Evolutionary conservation across 1,140 invertebrate species (phyloP).

Genomic region (Trinorchestia longiramus): DNA sequence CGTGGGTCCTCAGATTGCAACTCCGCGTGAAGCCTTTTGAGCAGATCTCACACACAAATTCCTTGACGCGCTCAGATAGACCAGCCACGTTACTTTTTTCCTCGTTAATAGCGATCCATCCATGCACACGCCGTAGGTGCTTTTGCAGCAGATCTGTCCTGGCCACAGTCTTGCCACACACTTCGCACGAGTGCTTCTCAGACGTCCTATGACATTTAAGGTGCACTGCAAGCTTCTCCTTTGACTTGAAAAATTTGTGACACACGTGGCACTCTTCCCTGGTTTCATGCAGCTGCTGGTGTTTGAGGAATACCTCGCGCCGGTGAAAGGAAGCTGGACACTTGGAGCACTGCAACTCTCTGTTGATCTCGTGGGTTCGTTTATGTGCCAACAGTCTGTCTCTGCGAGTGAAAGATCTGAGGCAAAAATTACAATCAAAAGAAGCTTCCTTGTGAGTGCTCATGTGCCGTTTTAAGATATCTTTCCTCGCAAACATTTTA

Average conservation of each 20-base stretch:
- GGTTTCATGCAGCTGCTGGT: conserved; percentile 62
- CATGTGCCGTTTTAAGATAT: conserved; percentile 63
- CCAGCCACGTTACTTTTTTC: not conserved
- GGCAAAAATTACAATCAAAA: conserved; percentile 61
- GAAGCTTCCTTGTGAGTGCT: conserved; percentile 62
- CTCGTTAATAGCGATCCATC: not conserved
- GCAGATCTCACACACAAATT: conserved; percentile 28
- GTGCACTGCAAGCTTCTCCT: conserved; percentile 4
- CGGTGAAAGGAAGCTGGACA: conserved; percentile 62
- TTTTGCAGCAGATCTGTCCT: conserved; percentile 9
- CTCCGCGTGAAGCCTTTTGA: conserved; percentile 28
- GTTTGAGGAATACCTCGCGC: conserved; percentile 61
- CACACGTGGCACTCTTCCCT: conserved; percentile 64
- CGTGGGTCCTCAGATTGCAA: conserved; percentile 21
- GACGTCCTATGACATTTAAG: conserved; percentile 7
- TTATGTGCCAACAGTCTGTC: conserved; percentile 59
- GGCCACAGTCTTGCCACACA: not conserved
- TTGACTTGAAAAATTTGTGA: conserved; percentile 60
- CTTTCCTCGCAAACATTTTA: conserved; percentile 62
- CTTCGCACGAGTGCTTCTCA: not conserved
- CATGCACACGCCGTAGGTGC: conserved; percentile 10
- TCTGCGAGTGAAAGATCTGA: conserved; percentile 61
- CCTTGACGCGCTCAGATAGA: not conserved
- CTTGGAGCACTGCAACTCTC: conserved; percentile 61
- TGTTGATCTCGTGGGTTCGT: conserved; percentile 57